Evolutionary conservation across 2,888 invertebrate genomes (phyloP), one percentile per base, ranked within the genome.

Genomic region (Halictus ligatus): DNA sequence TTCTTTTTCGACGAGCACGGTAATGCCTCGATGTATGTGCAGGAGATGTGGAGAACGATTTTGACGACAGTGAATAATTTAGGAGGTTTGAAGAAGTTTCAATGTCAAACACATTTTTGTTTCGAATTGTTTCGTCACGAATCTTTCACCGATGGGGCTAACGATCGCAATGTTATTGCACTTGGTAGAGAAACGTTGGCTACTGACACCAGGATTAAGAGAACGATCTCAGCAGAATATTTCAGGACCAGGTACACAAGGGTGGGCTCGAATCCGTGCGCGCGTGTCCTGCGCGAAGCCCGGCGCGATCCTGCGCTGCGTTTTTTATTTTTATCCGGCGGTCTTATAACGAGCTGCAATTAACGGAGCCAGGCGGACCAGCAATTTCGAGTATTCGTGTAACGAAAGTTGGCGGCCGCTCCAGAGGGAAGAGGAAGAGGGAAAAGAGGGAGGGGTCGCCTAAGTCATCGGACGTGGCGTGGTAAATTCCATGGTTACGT

Each of bases 331-430:
- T 54, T 54, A 54, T 54, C 54, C 72, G 58, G 75, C 75, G 85
- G 80, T 86, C 84, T 89, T 86, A 88, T 91, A 91, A 92, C 92
- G 89, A 92, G 91, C 77, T 79, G 89, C 91, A 89, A 91, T 91
- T 91, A 91, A 89, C 91, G 88, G 89, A 88, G 77, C 84, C 90
- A 80, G 80, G 58, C 74, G 77, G 69, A 83, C 91, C 92, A 78
- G 92, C 87, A 90, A 91, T 91, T 92, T 92, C 80, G 88, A 84
- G 84, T 80, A 92, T 91, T 89, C 87, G 86, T 83, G 84, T 78
- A 78, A 72, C 79, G 77, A 40, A 60, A 18, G 50, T 54, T 46
- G 48, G 48, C 18, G 46, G 46, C 12, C 25, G 46, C 18, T 18
- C 13, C 21, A 21, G 21, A 54, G 8, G 46, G 64, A 25, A 40